phyloP scores from a whole-genome alignment of 2,888 invertebrate genomes.

The Lasioglossum zephyrum region DNA sequence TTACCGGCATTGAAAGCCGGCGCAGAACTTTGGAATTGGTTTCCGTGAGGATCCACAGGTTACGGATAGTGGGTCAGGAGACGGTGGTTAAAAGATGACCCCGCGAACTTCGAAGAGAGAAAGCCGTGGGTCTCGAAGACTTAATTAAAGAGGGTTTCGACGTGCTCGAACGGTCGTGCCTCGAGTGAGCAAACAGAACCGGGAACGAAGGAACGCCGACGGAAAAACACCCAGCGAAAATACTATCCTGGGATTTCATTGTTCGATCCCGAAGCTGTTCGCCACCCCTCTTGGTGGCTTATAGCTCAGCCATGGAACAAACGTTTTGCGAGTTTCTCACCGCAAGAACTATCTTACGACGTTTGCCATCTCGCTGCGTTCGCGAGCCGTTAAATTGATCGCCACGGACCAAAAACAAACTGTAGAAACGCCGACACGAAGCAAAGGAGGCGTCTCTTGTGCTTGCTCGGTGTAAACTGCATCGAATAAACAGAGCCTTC shows the following conservation, averaged over 20 bases:
- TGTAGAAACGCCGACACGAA: background rate
- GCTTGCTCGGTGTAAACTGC: background rate
- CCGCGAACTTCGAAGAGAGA: background rate
- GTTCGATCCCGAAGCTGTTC: background rate
- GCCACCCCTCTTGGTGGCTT: background rate
- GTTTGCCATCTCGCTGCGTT: background rate
- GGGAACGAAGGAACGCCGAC: background rate
- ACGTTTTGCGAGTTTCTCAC: background rate
- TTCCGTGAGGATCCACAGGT: slow-evolving; percentile 26
- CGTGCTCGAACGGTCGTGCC: slow-evolving; percentile 6
- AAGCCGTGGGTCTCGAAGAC: background rate
- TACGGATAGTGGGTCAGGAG: background rate
- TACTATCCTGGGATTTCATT: background rate
- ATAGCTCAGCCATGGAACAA: background rate
- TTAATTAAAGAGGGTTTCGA: slow-evolving; percentile 23
- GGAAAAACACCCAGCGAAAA: background rate
- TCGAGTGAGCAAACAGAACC: slow-evolving; percentile 2
- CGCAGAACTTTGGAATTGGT: slow-evolving; percentile 18
- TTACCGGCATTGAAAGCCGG: background rate
- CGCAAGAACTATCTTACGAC: background rate
- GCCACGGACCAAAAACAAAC: background rate
- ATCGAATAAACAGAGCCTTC: background rate
- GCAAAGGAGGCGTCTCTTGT: background rate
- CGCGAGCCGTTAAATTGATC: background rate
- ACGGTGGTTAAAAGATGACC: slow-evolving; percentile 6